A percentile compares a stretch with the other conserved stretches of the same genome.
Evolutionary conservation across 2,888 invertebrate genomes (phyloP).

Genomic region (Tenthredo livida): DNA sequence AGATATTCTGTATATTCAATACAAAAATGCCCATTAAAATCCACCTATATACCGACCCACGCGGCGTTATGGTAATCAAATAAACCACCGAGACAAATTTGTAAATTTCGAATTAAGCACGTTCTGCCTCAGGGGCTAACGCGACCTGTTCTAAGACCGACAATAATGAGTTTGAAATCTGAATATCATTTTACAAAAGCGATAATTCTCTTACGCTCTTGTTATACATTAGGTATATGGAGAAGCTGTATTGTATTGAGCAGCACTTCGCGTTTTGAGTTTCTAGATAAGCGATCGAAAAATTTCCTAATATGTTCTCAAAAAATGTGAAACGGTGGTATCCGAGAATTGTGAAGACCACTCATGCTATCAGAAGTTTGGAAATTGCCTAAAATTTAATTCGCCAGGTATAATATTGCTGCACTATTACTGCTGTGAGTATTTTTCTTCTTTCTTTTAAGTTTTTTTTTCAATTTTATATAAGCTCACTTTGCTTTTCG

Average conservation of each 20-base stretch:
- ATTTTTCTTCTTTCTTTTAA: not conserved
- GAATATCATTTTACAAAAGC: not conserved
- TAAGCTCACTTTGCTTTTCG: not conserved
- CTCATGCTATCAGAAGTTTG: not conserved
- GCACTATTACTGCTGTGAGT: not conserved
- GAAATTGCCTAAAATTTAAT: not conserved
- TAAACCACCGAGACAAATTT: not conserved
- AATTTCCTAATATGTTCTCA: not conserved
- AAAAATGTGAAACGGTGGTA: not conserved
- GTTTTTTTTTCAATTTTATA: not conserved
- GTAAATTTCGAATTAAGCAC: not conserved
- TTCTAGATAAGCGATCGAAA: not conserved
- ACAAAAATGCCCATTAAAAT: constrained; percentile 14
- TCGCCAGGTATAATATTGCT: not conserved
- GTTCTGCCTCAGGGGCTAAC: not conserved
- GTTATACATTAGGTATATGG: not conserved
- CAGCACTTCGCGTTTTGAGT: not conserved
- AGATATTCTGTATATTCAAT: constrained; percentile 7
- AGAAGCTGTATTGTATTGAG: not conserved
- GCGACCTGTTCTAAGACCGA: not conserved
- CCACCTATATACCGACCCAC: not conserved
- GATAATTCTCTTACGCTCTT: not conserved
- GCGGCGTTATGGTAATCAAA: not conserved
- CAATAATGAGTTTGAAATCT: constrained; percentile 10
- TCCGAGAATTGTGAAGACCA: not conserved